These are phyloP conservation scores for Diadophis punctatus DNA, from an alignment of 2,113 vertebrate genomes.

Conservation along the genomic window DNA sequence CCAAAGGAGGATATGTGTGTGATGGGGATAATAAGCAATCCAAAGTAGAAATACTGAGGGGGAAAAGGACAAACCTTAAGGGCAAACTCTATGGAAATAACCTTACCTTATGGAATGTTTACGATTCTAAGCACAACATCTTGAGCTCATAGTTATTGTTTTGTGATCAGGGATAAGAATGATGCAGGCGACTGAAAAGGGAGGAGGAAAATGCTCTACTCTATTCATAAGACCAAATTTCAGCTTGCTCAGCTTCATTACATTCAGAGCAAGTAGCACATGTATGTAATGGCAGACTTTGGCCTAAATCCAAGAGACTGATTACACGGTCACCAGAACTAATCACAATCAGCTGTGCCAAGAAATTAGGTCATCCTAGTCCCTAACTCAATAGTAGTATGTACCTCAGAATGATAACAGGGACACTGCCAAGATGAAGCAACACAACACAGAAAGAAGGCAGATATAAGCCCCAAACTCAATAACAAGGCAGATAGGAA, in stretches of 20 bases:
- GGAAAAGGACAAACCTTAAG: background rate
- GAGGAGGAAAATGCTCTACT: background rate
- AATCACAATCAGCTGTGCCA: conserved; percentile 49
- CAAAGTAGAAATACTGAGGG: background rate
- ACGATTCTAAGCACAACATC: background rate
- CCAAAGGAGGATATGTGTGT: background rate
- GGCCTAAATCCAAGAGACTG: conserved; percentile 32
- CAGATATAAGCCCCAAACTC: background rate
- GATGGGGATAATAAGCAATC: background rate
- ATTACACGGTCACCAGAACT: conserved; percentile 41
- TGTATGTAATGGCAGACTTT: background rate
- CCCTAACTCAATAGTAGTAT: conserved; percentile 3
- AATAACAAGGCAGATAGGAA: background rate
- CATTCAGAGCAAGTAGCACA: background rate
- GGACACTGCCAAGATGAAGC: conserved; percentile 1
- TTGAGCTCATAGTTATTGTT: background rate
- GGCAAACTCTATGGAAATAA: background rate
- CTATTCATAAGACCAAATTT: background rate
- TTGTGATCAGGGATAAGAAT: background rate
- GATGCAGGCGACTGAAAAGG: background rate
- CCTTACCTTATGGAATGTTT: background rate
- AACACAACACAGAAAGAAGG: background rate
- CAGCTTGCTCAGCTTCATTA: background rate
- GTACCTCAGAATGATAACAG: conserved; percentile 30
- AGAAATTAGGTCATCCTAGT: conserved; percentile 61